Evolutionary conservation across 2,888 invertebrate species (phyloP), one percentile per base, ranked within the genome.

Genomic region (Sacculina carcini): DNA sequence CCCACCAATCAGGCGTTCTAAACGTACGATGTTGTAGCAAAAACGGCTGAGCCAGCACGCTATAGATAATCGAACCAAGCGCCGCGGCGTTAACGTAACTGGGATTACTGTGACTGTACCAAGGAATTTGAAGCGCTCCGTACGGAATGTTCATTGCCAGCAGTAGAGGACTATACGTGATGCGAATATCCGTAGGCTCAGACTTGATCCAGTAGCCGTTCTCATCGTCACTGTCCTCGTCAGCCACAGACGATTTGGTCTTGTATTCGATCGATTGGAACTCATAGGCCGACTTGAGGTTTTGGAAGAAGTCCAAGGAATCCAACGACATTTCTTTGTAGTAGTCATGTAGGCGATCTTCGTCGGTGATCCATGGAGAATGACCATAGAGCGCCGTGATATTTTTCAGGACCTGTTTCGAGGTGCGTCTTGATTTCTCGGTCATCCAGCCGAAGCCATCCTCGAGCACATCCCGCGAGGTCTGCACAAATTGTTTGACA

Each of bases 151-250:
- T 44, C 44, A 44, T 28, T 16, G 44, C 44, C 44, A 28, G n/a
- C 28, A 44, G 44, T 28, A 44, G 28, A 3, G 44, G 44, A 19
- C 44, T 44, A 28, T 28, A 44, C 2, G 44, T 28, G 28, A 44
- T 26, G 28, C 29, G 26, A 19, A 44, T 28, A 28, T 44, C 44
- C 3, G 44, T 19, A n/a, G 44, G 44, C 44, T 44, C 44, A 5
- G 44, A 44, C n/a, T 44, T 44, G 44, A 44, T 44, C 44, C 28
- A 28, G 44, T 44, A 44, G 44, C 44, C 44, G 28, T 44, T 44
- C n/a, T 28, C 28, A 19, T 26, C 44, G 9, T 44, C 44, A 5
- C 44, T 44, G 28, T 44, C 44, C 6, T 44, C 28, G 9, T 44
- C 44, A 2, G 16, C 3, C 16, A 16, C 28, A 19, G 28, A 28